Evolutionary conservation across 2,797 vertebrate species (phyloP), one percentile per base, ranked within the genome.

Genomic region (Parotocinclus haroldoi): DNA sequence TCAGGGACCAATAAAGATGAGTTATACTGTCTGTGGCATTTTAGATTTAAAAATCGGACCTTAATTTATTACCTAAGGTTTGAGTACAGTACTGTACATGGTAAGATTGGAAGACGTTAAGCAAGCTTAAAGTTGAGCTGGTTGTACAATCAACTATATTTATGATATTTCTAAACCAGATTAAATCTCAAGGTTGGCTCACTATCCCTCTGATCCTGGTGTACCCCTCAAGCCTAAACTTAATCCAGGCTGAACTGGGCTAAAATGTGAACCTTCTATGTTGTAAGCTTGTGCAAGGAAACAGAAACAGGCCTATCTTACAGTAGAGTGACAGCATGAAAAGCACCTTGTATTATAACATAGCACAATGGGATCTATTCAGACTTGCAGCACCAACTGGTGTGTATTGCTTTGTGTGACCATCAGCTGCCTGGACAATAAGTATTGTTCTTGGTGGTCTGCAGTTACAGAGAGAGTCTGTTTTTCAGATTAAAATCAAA

Each of bases 281-380:
- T 50, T 64, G 10, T 27, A 42, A 58, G 4, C 36, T 19, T 17
- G 9, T 57, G 37, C 39, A 59, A 9, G 53, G 18, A 65, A 57
- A 50, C 67, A 58, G 19, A 73, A 5, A 27, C 40, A 42, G 40
- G 8, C 8, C 37, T 9, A 3, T 66, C 62, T 11, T 44, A 58
- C 44, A 63, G 60, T 70, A 64, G 18, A 19, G 14, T 8, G 8
- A 52, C 58, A 69, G 72, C 76, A 68, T 49, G 68, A 71, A 81
- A 72, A 75, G 73, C 80, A 82, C 79, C 73, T 78, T 81, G 68
- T 46, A 44, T 68, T 76, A 77, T 66, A 59, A 76, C 48, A 6
- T 61, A 63, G 73, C 72, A 88, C 81, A 85, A 86, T 83, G 12
- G 72, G 49, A 62, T 79, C 79, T 77, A 80, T 84, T 86, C 79